Percentiles rank a stretch among this genome's conserved stretches.
phyloP scores from a whole-genome alignment of 2,888 invertebrate genomes.

The Scaeva pyrastri region DNA sequence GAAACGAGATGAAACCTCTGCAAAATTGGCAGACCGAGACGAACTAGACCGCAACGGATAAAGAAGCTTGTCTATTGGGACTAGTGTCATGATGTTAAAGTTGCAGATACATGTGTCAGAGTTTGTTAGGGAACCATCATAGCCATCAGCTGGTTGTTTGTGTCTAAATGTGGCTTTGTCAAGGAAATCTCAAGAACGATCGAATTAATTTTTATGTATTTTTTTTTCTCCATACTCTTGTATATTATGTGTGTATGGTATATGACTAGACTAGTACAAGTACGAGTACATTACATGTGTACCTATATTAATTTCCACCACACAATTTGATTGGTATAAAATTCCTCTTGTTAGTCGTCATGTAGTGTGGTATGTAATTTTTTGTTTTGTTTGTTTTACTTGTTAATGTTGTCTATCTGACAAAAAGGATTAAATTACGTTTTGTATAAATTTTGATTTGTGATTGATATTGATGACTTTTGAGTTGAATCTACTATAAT shows the following conservation, averaged over 20 bases:
- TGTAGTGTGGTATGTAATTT: conserved; percentile 24
- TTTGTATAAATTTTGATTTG: conserved; percentile 10
- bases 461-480: not conserved
- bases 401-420: not conserved
- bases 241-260: no score
- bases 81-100: not conserved
- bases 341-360: conserved; percentile 29
- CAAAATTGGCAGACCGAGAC: conserved; percentile 36
- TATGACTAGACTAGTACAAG: no score
- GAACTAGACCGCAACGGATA: conserved; percentile 25
- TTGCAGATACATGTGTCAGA: not conserved
- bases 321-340: conserved; percentile 12
- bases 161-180: conserved; percentile 22
- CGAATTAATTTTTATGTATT: not conserved
- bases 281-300: not conserved
- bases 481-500: no score
- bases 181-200: conserved; percentile 11
- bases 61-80: conserved; percentile 15
- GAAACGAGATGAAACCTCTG: conserved; percentile 60
- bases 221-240: no score
- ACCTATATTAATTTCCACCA: not conserved
- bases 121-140: not conserved
- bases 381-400: not conserved
- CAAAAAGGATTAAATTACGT: conserved; percentile 3
- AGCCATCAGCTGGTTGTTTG: not conserved